Conservation (phyloP, 2,888 invertebrate species). For the Steinernema carpocapsae region DNA sequence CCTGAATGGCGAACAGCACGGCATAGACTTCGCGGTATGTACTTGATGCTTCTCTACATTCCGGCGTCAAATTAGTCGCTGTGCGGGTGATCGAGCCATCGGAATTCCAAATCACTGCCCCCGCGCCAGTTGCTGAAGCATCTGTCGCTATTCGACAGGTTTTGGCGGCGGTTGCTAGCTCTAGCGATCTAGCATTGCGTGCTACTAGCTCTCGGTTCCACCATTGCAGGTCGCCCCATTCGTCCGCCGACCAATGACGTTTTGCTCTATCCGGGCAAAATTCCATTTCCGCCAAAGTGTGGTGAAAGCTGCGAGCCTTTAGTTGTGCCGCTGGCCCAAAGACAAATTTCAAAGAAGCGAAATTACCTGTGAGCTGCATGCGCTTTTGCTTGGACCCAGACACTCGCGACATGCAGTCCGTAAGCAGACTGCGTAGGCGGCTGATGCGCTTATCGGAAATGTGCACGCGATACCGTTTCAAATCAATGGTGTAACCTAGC, state of each 20-base stretch:
- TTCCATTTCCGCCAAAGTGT: no score
- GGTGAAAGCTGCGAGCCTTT: constrained; percentile 9
- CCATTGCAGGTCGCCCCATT: not conserved
- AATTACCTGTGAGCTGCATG: not conserved
- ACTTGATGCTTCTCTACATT: not conserved
- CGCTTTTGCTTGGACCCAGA: not conserved
- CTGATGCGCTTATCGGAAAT: not conserved
- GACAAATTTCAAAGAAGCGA: not conserved
- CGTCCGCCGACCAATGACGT: not conserved
- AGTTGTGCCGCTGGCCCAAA: not conserved
- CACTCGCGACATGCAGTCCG: not conserved
- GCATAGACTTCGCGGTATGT: not conserved
- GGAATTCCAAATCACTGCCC: not conserved
- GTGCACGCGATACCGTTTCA: not conserved
- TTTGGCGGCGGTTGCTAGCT: not conserved
- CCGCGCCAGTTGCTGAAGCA: not conserved
- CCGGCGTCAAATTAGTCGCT: not conserved
- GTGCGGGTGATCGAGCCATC: not conserved
- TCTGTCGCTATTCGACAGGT: constrained; percentile 1
- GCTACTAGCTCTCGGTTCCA: not conserved
- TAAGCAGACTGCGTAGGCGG: not conserved
- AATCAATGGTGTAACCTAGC: not conserved
- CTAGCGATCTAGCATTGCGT: not conserved
- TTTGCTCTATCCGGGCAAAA: no score
- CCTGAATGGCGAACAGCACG: not conserved